These are phyloP conservation scores for Magallana ariakensis DNA, from an alignment of 1,140 invertebrate genomes.

Conservation along the genomic window DNA sequence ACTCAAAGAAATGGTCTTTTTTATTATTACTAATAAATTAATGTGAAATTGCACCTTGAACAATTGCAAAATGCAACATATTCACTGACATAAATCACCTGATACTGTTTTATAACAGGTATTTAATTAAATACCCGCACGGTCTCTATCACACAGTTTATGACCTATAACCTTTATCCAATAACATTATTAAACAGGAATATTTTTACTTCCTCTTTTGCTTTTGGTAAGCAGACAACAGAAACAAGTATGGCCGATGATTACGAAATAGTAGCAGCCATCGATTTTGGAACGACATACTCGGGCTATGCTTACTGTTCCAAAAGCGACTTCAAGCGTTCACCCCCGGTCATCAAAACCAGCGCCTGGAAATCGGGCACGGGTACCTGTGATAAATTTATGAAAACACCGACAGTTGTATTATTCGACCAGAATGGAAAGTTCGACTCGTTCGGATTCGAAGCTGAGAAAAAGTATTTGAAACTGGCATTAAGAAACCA, in stretches of 20 bases:
- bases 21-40: no score
- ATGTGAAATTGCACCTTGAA: no score
- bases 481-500: not conserved
- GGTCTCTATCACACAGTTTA: no score
- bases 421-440: constrained; percentile 19
- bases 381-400: not conserved
- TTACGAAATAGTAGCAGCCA: not conserved
- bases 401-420: constrained; percentile 19
- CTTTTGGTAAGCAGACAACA: not conserved
- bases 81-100: no score
- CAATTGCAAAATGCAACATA: no score
- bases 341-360: not conserved
- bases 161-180: no score
- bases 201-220: constrained; percentile 5
- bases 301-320: constrained; percentile 7
- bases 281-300: constrained; percentile 42
- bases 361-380: constrained; percentile 16
- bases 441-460: constrained; percentile 38
- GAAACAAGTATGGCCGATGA: constrained; percentile 5
- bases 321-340: constrained; percentile 8
- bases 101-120: no score
- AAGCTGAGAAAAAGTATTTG: constrained; percentile 22
- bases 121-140: no score
- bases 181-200: no score
- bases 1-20: no score